Conservation (phyloP, 1,140 invertebrate species). For the Chelonus insularis region DNA sequence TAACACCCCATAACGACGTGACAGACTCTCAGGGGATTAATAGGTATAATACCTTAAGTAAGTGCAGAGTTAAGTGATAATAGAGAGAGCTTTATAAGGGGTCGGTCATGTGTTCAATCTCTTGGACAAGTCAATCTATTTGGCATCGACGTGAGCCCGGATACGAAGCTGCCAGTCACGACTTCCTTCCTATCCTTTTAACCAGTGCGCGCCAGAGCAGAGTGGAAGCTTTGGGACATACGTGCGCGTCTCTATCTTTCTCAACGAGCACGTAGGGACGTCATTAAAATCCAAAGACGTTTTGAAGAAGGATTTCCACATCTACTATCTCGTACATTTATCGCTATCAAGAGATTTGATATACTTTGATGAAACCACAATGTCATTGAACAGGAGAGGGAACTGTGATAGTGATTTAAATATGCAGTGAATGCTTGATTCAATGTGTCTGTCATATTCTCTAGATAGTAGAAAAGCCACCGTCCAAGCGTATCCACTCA, state of each 20-base stretch:
- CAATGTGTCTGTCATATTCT: neutral
- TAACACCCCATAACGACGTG: neutral
- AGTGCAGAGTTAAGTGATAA: slow-evolving; percentile 5
- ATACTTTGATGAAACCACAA: slow-evolving; percentile 19
- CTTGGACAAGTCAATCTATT: slow-evolving; percentile 17
- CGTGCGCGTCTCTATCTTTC: neutral
- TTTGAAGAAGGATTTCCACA: neutral
- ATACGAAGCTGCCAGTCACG: slow-evolving; percentile 15
- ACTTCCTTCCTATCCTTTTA: slow-evolving; percentile 12
- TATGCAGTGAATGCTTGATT: neutral
- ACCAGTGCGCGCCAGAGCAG: neutral
- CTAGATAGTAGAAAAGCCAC: neutral
- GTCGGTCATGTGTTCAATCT: slow-evolving; percentile 5
- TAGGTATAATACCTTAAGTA: slow-evolving; percentile 21
- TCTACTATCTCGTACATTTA: neutral
- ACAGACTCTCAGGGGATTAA: slow-evolving; percentile 11
- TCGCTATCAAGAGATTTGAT: neutral
- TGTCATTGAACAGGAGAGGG: neutral
- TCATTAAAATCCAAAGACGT: slow-evolving; percentile 9
- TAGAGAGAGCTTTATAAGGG: neutral
- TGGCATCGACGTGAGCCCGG: slow-evolving; percentile 4
- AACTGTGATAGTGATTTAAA: neutral
- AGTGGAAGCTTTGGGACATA: slow-evolving; percentile 9
- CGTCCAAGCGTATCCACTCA: neutral
- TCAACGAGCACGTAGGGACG: slow-evolving; percentile 5